Evolutionary conservation across 2,888 invertebrate genomes (phyloP).

Genomic region (Lithosia quadra): DNA sequence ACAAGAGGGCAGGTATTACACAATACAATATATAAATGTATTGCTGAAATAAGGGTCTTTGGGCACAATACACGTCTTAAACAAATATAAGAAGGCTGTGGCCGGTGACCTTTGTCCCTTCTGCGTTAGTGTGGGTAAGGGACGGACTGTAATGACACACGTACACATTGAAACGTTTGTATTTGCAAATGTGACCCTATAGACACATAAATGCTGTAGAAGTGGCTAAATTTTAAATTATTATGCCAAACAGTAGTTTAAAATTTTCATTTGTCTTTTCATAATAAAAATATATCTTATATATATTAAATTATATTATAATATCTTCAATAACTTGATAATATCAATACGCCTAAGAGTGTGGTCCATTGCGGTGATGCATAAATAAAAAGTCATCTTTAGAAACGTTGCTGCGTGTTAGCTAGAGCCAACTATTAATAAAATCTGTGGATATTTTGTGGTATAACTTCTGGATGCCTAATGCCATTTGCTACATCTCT

Average conservation of each 20-base stretch:
- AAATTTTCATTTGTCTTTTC: neutral
- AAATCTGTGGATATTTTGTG: too few species aligned
- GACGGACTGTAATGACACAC: constrained; percentile 71
- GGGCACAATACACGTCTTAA: constrained; percentile 83
- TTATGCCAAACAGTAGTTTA: neutral
- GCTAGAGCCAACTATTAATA: too few species aligned
- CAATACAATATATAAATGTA: constrained; percentile 64
- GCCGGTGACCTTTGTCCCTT: constrained; percentile 85
- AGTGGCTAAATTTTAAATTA: neutral
- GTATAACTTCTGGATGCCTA: too few species aligned
- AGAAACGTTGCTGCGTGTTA: too few species aligned
- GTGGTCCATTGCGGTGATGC: too few species aligned
- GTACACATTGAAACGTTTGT: constrained; percentile 71
- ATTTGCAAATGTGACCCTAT: constrained; percentile 83
- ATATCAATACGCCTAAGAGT: too few species aligned
- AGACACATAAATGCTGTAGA: constrained; percentile 45
- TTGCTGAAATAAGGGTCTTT: constrained; percentile 70
- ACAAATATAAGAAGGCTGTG: constrained; percentile 85
- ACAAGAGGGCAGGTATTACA: constrained; percentile 49
- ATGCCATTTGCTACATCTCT: too few species aligned
- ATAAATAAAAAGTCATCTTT: too few species aligned
- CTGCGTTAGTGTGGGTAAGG: constrained; percentile 78
- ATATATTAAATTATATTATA: too few species aligned
- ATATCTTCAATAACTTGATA: too few species aligned
- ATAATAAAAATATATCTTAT: too few species aligned